Conservation (phyloP, 2,797 vertebrate species). For the Nannoperca obscura region DNA sequence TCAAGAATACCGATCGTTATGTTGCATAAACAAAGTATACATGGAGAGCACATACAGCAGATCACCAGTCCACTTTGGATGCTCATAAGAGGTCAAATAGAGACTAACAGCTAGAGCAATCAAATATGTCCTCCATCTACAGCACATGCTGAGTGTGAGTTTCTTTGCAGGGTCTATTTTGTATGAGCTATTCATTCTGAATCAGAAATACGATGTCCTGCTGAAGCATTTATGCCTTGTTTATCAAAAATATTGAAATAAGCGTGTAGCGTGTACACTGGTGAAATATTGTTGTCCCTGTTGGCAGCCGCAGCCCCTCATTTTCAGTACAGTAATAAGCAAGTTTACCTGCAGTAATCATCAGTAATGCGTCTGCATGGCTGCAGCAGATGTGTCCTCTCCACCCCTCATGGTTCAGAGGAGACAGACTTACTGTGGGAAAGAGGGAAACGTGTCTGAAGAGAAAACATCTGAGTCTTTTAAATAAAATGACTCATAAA, state of each 20-base stretch:
- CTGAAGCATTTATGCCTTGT: constrained; percentile 47
- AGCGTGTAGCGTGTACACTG: constrained; percentile 21
- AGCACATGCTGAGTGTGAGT: constrained; percentile 4
- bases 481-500: neutral
- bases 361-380: constrained; percentile 57
- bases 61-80: constrained; percentile 6
- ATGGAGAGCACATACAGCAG: constrained; percentile 21
- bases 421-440: constrained; percentile 63
- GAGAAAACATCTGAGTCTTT: constrained; percentile 41
- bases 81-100: constrained; percentile 4
- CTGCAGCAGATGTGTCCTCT: constrained; percentile 70
- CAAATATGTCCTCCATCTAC: constrained; percentile 1
- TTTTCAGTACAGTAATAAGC: constrained; percentile 73
- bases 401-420: constrained; percentile 36
- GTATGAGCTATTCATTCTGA: constrained; percentile 34
- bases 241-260: constrained; percentile 52
- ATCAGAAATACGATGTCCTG: constrained; percentile 19
- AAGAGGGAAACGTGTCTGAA: constrained; percentile 31
- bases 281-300: constrained; percentile 54
- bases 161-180: constrained; percentile 33
- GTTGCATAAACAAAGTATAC: constrained; percentile 48
- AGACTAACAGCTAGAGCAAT: neutral
- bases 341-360: constrained; percentile 75
- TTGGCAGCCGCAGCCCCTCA: constrained; percentile 62
- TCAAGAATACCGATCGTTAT: constrained; percentile 70